phyloP scores from a whole-genome alignment of 2,113 vertebrate genomes.

The Mola mola region DNA sequence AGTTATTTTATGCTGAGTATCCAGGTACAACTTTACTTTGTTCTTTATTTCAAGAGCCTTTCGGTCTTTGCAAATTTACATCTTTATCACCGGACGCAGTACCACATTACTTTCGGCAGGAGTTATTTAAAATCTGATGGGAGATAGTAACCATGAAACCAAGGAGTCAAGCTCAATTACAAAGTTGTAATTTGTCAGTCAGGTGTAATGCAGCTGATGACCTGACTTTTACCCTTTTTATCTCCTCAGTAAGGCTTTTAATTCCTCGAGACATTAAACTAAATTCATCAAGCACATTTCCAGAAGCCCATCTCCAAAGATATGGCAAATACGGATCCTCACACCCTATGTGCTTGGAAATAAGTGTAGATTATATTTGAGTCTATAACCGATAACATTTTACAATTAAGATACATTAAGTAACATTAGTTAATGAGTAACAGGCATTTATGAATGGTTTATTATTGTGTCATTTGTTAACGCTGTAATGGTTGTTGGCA shows the following conservation, averaged over 20 bases:
- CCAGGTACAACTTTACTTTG: slow-evolving; percentile 10
- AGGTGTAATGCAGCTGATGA: slow-evolving; percentile 41
- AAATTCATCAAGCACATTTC: slow-evolving; percentile 22
- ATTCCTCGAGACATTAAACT: slow-evolving; percentile 36
- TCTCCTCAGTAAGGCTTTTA: slow-evolving; percentile 34
- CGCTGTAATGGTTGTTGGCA: too few relatives aligned
- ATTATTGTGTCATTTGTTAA: too few relatives aligned
- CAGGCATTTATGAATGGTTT: too few relatives aligned
- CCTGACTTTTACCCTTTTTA: slow-evolving; percentile 40
- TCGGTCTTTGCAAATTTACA: slow-evolving; percentile 45
- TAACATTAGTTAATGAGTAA: too few relatives aligned
- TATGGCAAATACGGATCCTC: not conserved
- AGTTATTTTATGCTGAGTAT: slow-evolving; percentile 51
- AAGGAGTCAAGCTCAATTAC: slow-evolving; percentile 48
- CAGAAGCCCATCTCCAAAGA: slow-evolving; percentile 11
- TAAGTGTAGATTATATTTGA: too few relatives aligned
- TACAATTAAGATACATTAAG: too few relatives aligned
- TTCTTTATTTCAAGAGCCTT: slow-evolving; percentile 49
- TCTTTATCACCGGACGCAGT: slow-evolving; percentile 8
- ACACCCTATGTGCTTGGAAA: too few relatives aligned
- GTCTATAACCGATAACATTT: too few relatives aligned
- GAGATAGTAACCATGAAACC: slow-evolving; percentile 31
- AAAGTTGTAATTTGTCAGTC: slow-evolving; percentile 22
- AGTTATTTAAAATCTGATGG: slow-evolving; percentile 36
- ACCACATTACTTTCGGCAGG: slow-evolving; percentile 11